Base-by-base conservation (phyloP, 2,888 invertebrate genomes). In the Nyleta sp. region DNA sequence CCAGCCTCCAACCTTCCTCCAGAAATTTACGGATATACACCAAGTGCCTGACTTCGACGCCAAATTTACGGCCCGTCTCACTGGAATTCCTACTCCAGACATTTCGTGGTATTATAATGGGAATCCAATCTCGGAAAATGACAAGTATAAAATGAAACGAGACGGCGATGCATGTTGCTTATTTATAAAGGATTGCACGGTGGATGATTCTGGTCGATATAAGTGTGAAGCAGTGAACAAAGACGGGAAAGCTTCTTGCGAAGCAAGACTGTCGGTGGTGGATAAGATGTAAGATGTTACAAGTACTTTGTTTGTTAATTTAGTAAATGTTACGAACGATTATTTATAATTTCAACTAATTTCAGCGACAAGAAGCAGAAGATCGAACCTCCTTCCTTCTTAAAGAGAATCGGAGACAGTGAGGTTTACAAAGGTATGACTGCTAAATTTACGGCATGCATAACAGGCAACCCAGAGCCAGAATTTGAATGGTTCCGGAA, bases 381-480 rank as follows among this genome's bases (percentile, higher is more conserved):
- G 84, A 93, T 95, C 40, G 97, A 98, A 89, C 94, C 97, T 0
- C 97, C 98, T 3, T 93, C 95, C 50, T 98, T 98, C 93, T 91
- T 98, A 85, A 98, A 98, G 92, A 95, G 94, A 87, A 95, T 97
- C 84, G 97, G 96, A 0, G 97, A 97, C 89, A 95, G 95, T 40
- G 97, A 97, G 90, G 94, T 97, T 62, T 95, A 95, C 91, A 95
- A 95, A 86, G 96, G 96, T 33, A 96, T 97, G 95, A 94, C 95
- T 44, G 97, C 96, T 64, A 97, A 97, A 91, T 97, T 98, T 91
- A 98, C 97, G n/a, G 97, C 97, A 65, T 97, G 97, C 89, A 95
- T 95, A 52, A 95, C 95, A 50, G 98, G 98, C 71, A 93, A 93
- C 70, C 98, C 98, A 0, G 97, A 97, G 68, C 97, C 97, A 0